Evolutionary conservation across 53 echinoderm and acorn worm genomes (phyloP), one percentile per base, ranked within the genome.

Genomic region (Echinarachnius parma): DNA sequence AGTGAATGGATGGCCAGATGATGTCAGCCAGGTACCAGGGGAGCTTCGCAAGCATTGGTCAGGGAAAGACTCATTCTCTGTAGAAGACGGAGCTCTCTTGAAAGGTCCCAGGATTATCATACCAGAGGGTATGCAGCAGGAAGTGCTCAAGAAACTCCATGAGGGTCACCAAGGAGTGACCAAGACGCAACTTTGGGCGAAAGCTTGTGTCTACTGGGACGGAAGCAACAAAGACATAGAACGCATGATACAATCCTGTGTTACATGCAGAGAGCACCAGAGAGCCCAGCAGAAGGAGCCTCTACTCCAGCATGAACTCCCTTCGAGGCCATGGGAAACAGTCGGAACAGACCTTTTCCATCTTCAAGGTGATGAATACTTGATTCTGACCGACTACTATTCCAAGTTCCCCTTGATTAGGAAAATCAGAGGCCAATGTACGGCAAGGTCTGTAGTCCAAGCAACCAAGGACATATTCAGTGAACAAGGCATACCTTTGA

Each of bases 401-500:
- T 86, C 72, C 4, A 82, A 87, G 65, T 78, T 39, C 34, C 44
- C 74, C 14, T 44, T 87, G 20, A 34, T 82, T 10, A 60, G 31
- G 52, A 52, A 77, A 16, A 50, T 82, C 34, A 48, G 29, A 13
- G 75, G 61, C 0, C 31, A 9, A 18, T 76, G 66, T 4, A 78
- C 60, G 33, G 69, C 77, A 32, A 4, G 0, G 3, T 28, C 82
- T 16, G 50, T 87, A 0, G 36, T 88, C 3, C 64, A 35, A 4
- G 18, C 31, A 1, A 52, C 62, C 10, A 83, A 88, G 39, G n/a
- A 31, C n/a, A 79, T 83, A n/a, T 75, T 83, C 64, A 60, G 79
- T 26, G 83, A 83, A 24, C 76, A 88, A 47, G 83, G 80, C 18
- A 83, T 88, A 16, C 83, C 80, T 4, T 23, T 63, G 28, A 62